phyloP scores from a whole-genome alignment of 2,797 vertebrate genomes.

The Peromyscus attwateri region DNA sequence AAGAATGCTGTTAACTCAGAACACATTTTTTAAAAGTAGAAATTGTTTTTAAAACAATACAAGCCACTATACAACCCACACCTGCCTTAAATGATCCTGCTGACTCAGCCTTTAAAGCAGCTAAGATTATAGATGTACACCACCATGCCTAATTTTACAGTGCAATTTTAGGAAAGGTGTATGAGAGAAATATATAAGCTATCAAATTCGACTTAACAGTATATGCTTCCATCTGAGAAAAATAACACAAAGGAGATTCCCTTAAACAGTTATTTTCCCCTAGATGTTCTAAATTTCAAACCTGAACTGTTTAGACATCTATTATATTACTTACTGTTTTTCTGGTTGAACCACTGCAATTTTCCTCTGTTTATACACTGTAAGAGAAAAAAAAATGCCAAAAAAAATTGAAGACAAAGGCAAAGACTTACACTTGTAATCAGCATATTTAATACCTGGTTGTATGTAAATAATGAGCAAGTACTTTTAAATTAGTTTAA shows the following conservation, averaged over 20 bases:
- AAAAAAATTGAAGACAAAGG: background rate
- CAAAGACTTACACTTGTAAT: background rate
- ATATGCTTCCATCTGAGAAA: constrained; percentile 51
- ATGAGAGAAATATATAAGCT: constrained; percentile 30
- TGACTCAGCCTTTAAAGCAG: background rate
- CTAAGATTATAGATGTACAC: background rate
- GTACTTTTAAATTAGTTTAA: constrained; percentile 5
- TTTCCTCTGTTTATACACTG: constrained; percentile 96
- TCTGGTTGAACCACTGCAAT: constrained; percentile 97
- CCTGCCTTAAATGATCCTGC: background rate
- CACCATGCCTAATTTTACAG: background rate
- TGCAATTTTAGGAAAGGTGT: background rate
- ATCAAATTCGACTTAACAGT: constrained; percentile 57
- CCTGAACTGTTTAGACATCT: constrained; percentile 25
- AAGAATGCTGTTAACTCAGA: constrained; percentile 38
- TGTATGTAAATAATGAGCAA: background rate
- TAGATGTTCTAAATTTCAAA: constrained; percentile 69
- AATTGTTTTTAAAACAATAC: constrained; percentile 56
- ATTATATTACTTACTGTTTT: constrained; percentile 94
- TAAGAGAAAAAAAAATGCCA: constrained; percentile 77
- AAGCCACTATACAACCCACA: background rate
- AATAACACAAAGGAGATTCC: constrained; percentile 18
- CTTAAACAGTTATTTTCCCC: constrained; percentile 31
- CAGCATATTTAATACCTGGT: constrained; percentile 20
- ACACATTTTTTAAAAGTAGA: background rate